Evolutionary conservation across 2,797 vertebrate species (phyloP).

Genomic region (Pterois miles): DNA sequence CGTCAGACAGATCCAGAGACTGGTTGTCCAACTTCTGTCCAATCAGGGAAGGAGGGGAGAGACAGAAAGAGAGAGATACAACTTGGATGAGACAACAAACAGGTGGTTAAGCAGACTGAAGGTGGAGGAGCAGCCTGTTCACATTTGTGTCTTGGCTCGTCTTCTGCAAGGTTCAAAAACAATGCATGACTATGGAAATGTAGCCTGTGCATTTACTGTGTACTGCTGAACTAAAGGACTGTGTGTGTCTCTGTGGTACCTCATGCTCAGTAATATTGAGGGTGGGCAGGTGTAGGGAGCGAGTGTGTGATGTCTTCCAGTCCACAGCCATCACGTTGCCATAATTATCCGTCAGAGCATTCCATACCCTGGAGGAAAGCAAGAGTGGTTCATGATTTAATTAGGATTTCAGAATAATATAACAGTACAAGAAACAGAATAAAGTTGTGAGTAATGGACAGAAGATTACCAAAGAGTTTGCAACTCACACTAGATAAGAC

Average conservation of each 20-base stretch:
- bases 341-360: slow-evolving; percentile 95
- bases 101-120: slow-evolving; percentile 33
- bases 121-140: slow-evolving; percentile 3
- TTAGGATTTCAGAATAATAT: neutral
- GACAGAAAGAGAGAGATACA: neutral
- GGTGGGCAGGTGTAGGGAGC: slow-evolving; percentile 92
- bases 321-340: slow-evolving; percentile 98
- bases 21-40: slow-evolving; percentile 84
- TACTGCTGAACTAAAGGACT: too few relatives aligned
- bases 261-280: slow-evolving; percentile 91
- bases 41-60: neutral
- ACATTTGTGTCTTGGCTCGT: neutral
- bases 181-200: neutral
- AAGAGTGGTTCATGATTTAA: neutral
- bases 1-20: slow-evolving; percentile 94
- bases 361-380: slow-evolving; percentile 91
- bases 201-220: neutral
- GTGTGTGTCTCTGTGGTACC: slow-evolving; percentile 71
- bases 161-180: neutral
- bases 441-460: neutral
- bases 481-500: neutral
- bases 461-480: neutral
- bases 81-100: slow-evolving; percentile 12
- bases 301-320: slow-evolving; percentile 98
- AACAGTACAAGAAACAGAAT: neutral